These are phyloP conservation scores for Coremacera marginata DNA, from an alignment of 2,888 invertebrate species.

Conservation along the genomic window DNA sequence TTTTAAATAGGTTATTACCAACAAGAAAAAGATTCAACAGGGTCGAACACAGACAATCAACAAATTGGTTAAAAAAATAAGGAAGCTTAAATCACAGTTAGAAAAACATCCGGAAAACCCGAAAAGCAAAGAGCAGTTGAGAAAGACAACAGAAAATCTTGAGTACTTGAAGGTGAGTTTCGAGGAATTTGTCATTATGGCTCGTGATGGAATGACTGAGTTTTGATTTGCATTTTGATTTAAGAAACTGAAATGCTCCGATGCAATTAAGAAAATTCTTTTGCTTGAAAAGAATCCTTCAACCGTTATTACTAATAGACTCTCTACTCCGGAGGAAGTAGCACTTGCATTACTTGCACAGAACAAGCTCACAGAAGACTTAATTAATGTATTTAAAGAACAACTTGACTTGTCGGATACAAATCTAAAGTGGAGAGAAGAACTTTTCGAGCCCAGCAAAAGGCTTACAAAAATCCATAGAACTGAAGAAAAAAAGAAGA, in stretches of 20 bases:
- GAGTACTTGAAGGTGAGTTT: slow-evolving; percentile 55
- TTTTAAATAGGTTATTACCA: slow-evolving; percentile 59
- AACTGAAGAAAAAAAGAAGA: slow-evolving; percentile 56
- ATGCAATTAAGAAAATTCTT: slow-evolving; percentile 58
- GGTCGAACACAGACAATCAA: slow-evolving; percentile 61
- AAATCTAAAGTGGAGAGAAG: slow-evolving; percentile 56
- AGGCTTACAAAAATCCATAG: slow-evolving; percentile 54
- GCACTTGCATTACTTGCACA: slow-evolving; percentile 60
- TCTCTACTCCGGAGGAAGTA: slow-evolving; percentile 59
- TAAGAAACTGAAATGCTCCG: slow-evolving; percentile 57
- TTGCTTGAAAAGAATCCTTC: slow-evolving; percentile 55
- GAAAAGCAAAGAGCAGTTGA: slow-evolving; percentile 56
- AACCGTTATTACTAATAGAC: slow-evolving; percentile 60
- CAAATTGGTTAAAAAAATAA: slow-evolving; percentile 63
- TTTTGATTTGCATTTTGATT: background rate
- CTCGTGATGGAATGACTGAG: no score
- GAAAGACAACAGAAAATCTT: slow-evolving; percentile 56
- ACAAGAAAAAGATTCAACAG: slow-evolving; percentile 61
- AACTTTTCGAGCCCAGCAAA: slow-evolving; percentile 61
- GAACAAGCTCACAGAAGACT: slow-evolving; percentile 59
- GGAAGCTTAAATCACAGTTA: slow-evolving; percentile 58
- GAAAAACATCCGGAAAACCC: slow-evolving; percentile 58
- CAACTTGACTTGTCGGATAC: slow-evolving; percentile 52
- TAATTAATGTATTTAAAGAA: slow-evolving; percentile 51
- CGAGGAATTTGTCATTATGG: background rate